Conservation (phyloP, 2,113 vertebrate genomes). For the Oryctolagus cuniculus region mOryCun1.1 NC_091440.1:18684001-18684500, state of each 20-base stretch:
- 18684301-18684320: neutral
- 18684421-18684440: neutral
- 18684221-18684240: neutral
- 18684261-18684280: neutral
- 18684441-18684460: neutral
- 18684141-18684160: neutral
- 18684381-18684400: neutral
- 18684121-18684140: neutral
- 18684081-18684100: neutral
- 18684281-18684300: neutral
- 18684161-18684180: neutral
- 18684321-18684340: neutral
- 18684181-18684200: neutral
- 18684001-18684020: neutral
- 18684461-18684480: neutral
- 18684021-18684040: neutral
- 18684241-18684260: neutral
- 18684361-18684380: neutral
- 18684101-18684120: neutral
- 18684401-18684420: neutral
- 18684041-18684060: neutral
- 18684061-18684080: neutral
- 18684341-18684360: neutral
- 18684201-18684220: neutral
- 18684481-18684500: constrained; percentile 17